Base-by-base conservation (phyloP, 2,888 invertebrate species). In the Neoscelio sp. region DNA sequence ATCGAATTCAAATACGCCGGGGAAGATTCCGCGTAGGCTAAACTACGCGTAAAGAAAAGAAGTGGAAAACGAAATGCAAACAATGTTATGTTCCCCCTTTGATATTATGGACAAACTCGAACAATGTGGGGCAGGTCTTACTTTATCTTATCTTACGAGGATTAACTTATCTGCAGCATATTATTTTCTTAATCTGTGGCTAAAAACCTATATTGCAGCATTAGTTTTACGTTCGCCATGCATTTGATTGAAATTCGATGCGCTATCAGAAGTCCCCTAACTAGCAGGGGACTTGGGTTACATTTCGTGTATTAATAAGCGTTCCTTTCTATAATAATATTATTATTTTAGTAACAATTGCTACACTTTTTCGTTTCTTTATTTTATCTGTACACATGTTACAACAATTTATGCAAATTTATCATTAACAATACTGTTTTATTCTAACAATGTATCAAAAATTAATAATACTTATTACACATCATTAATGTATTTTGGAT, bases 191-290 rank as follows among this genome's bases (percentile, higher is more conserved):
- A 88, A 89, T 90, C 89, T 89, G 87, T 80, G 86, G 87, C 89
- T 90, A 90, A 89, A 90, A 87, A 89, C 87, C 88, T 88, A 90
- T 90, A 90, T 90, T 89, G 90, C 86, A 89, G 90, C 83, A 89
- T 90, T 90, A 90, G 77, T 54, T 64, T 58, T 60, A 75, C 74
- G 73, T 77, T 50, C 68, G 81, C 62, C 70, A 73, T 62, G 50
- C 23, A 44, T 40, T 28, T 73, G 54, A 62, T 73, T 68, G 76
- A 81, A 77, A 77, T 54, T 56, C 78, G 78, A 80, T 82, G 80
- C 79, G 70, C 42, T 67, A 70, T 62, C 65, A 26, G 20, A 38
- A 17, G 50, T 35, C 56, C 58, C 23, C 33, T 20, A 18, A 10
- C 7, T 5, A 38, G 12, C 4, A 13, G 8, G 2, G 5, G 10